Evolutionary conservation across 2,113 vertebrate genomes (phyloP).

Genomic region (Pelobates fuscus): DNA sequence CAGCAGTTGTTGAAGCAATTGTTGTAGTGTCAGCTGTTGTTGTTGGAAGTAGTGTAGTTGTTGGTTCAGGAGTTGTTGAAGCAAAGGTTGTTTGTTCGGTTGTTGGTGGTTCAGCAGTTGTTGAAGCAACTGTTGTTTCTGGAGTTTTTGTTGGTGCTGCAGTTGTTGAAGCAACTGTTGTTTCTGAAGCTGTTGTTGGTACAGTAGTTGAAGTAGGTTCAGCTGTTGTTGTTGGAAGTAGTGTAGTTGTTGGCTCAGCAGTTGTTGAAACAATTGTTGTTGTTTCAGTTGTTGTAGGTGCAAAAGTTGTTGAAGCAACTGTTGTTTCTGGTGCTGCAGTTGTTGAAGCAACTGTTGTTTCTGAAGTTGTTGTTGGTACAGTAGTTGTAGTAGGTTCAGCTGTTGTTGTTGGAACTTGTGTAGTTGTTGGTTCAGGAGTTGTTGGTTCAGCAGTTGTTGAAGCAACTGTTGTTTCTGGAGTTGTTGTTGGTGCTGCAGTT

Average conservation of each 20-base stretch:
- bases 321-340: background rate
- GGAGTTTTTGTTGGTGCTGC: too few relatives aligned
- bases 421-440: background rate
- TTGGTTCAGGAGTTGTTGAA: background rate
- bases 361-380: background rate
- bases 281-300: background rate
- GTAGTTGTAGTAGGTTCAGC: background rate
- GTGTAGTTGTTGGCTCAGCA: too few relatives aligned
- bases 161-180: too few relatives aligned
- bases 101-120: background rate
- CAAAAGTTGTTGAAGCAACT: background rate
- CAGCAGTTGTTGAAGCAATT: background rate
- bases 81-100: background rate
- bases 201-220: too few relatives aligned
- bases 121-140: background rate
- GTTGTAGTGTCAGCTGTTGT: background rate
- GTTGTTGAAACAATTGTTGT: background rate
- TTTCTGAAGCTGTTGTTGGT: too few relatives aligned
- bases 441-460: background rate
- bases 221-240: too few relatives aligned
- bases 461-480: background rate
- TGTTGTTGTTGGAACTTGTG: background rate
- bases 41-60: background rate
- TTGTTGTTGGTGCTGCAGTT: background rate
- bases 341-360: background rate